Conservation (phyloP, 2,113 vertebrate genomes). For the Gnathonemus longibarbis region DNA sequence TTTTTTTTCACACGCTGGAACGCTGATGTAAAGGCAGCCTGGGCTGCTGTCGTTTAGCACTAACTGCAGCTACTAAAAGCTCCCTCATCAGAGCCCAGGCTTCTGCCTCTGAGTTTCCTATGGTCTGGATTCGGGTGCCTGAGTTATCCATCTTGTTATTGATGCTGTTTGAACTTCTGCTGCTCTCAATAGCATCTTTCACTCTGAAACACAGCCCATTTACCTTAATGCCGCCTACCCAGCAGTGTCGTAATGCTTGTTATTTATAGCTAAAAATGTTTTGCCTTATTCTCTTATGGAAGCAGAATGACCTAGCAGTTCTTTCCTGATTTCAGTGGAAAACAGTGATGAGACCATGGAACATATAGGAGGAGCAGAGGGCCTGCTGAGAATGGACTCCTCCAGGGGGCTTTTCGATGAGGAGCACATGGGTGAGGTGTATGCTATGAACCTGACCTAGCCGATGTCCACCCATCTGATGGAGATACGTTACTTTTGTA, state of each 20-base stretch:
- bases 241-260: background rate
- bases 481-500: background rate
- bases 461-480: background rate
- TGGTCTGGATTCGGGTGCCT: background rate
- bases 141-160: background rate
- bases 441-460: background rate
- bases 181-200: background rate
- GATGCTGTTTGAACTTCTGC: background rate
- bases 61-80: background rate
- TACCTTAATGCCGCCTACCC: background rate
- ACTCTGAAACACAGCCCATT: background rate
- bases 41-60: background rate
- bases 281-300: background rate
- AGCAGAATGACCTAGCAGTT: background rate
- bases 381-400: constrained; percentile 87
- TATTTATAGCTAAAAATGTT: background rate
- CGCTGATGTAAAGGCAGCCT: background rate
- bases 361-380: constrained; percentile 84
- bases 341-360: constrained; percentile 83
- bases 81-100: background rate
- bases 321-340: constrained; percentile 63
- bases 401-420: constrained; percentile 72
- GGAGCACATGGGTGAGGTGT: constrained; percentile 75
- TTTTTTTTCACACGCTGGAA: background rate
- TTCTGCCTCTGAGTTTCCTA: background rate